Evolutionary conservation across 2,113 vertebrate genomes (phyloP), one percentile per base, ranked within the genome.

Genomic region (Calyptomena viridis): DNA sequence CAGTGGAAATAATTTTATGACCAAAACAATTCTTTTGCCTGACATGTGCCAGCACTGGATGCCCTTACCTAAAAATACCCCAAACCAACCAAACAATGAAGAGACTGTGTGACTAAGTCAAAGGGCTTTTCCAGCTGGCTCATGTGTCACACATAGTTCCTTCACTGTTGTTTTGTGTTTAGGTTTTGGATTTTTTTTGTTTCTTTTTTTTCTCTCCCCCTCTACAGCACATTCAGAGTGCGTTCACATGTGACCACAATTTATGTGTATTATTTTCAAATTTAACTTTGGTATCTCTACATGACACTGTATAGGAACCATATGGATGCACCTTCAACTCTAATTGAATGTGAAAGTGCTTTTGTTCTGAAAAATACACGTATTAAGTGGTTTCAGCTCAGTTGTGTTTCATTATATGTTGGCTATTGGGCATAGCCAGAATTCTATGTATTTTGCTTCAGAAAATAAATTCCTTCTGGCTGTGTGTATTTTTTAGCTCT

Each of bases 71-170:
- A 5, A 64, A 83, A 76, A 92, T 22, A 20, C 11, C 0, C 15
- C 18, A 37, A 71, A 27, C 6, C 30, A 82, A 56, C 35, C 6
- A 68, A 69, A 81, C 35, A 60, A 31, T 23, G n/a, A 19, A 56
- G 42, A 58, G 17, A 28, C 35, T 74, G 33, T 46, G 40, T 58
- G 64, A 33, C 21, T 83, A 67, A 95, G 76, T 86, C 90, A 93
- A 63, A 86, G 95, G 88, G 78, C 72, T 96, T 95, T 94, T 96
- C 90, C 75, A 90, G 68, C n/a, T 90, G 68, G 28, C 50, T 88
- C 33, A 37, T 28, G 13, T 52, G 60, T 60, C 69, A 89, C 63
- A 68, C 15, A 13, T 5, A 28, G 68, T 62, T 92, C 55, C 55
- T 85, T 86, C 10, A 8, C 79, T 69, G 23, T 25, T 76, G 42